These are phyloP conservation scores for Stenolophus ochropezus DNA, from an alignment of 2,888 invertebrate genomes.

Conservation along the genomic window DNA sequence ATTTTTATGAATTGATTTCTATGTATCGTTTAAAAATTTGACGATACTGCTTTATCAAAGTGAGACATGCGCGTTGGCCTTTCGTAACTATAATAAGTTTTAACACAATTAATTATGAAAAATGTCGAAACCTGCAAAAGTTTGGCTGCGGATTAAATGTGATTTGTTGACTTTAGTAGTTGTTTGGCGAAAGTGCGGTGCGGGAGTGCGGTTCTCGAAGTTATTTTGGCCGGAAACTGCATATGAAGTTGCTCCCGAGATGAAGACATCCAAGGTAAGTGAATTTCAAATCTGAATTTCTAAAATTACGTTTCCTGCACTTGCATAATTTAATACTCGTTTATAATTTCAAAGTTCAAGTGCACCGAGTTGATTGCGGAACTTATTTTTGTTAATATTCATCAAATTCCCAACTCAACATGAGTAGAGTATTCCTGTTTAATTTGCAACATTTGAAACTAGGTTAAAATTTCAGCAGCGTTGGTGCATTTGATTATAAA, in stretches of 20 bases:
- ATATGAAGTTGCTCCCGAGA: neutral
- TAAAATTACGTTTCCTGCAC: neutral
- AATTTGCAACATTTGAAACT: conserved; percentile 33
- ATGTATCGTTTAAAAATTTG: no score
- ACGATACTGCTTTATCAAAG: no score
- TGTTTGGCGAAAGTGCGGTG: neutral
- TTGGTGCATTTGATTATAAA: conserved; percentile 29
- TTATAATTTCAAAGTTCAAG: conserved; percentile 11
- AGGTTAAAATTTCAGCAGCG: conserved; percentile 26
- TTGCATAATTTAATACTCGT: conserved; percentile 3
- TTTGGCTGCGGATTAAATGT: neutral
- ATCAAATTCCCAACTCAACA: neutral
- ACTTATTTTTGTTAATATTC: conserved; percentile 22
- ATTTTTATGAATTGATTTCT: no score
- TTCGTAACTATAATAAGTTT: no score
- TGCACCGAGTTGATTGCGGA: neutral
- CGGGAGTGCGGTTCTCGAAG: neutral
- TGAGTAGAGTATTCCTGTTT: neutral
- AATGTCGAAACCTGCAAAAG: neutral
- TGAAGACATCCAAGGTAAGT: conserved; percentile 15
- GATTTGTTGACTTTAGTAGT: neutral
- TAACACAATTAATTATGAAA: no score
- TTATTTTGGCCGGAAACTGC: neutral
- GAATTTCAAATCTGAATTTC: neutral
- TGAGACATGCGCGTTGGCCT: no score